Evolutionary conservation across 2,888 invertebrate genomes (phyloP).

Genomic region (Notodonta dromedarius): DNA sequence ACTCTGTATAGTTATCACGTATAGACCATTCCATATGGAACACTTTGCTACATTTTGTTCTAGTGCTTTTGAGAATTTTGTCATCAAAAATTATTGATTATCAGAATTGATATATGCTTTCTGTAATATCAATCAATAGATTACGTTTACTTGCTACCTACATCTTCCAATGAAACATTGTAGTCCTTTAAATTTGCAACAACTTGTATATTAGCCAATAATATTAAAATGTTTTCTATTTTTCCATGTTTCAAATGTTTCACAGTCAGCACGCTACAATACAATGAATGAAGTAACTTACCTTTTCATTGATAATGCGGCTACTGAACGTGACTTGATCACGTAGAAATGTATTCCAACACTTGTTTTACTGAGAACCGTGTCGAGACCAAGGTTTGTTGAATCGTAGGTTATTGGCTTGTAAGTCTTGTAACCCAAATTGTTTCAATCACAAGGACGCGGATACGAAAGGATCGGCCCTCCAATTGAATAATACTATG

Average conservation of each 20-base stretch:
- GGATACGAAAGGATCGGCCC: slow-evolving; percentile 17
- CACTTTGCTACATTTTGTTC: slow-evolving; percentile 31
- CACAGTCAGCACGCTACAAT: background rate
- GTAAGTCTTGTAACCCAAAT: slow-evolving; percentile 29
- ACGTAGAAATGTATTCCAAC: slow-evolving; percentile 28
- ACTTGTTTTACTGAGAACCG: slow-evolving; percentile 17
- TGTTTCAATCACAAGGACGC: slow-evolving; percentile 22
- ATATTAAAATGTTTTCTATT: background rate
- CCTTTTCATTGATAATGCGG: slow-evolving; percentile 21
- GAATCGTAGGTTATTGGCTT: slow-evolving; percentile 28
- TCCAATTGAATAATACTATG: slow-evolving; percentile 39
- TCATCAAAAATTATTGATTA: too few relatives aligned
- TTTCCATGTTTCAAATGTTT: too few relatives aligned
- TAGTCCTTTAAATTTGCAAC: background rate
- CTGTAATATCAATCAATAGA: background rate
- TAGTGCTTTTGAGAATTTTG: slow-evolving; percentile 20
- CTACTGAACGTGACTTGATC: slow-evolving; percentile 24
- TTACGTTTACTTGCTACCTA: background rate
- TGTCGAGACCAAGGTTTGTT: slow-evolving; percentile 44
- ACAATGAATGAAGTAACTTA: background rate
- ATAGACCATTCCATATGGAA: slow-evolving; percentile 38
- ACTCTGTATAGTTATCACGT: slow-evolving; percentile 57
- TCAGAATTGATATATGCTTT: background rate
- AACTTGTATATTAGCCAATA: background rate
- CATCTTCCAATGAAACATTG: background rate